Conservation (phyloP, 2,888 invertebrate species). For the Scaptomyza caliginosa region DNA sequence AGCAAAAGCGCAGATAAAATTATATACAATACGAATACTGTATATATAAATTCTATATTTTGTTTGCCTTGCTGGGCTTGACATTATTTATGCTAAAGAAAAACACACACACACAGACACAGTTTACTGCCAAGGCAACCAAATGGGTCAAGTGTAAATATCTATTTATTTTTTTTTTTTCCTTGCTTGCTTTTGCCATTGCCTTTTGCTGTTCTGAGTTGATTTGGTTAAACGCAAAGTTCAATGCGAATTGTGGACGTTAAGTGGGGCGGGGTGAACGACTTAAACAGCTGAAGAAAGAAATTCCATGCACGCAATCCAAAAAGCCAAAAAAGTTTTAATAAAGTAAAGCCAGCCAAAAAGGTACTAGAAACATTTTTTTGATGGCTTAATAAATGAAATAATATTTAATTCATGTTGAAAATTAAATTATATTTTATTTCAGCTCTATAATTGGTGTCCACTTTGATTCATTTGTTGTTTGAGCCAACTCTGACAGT, state of each 20-base stretch:
- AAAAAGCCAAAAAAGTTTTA: conserved; percentile 27
- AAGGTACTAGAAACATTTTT: no score
- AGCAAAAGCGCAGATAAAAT: conserved; percentile 33
- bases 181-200: conserved; percentile 1
- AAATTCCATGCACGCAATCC: conserved; percentile 33
- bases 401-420: no score
- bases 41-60: conserved; percentile 17
- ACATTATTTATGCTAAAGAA: conserved; percentile 56
- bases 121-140: conserved; percentile 33
- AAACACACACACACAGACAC: neutral
- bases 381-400: no score
- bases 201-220: conserved; percentile 19
- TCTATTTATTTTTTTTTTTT: conserved; percentile 19
- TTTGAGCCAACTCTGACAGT: conserved; percentile 24
- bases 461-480: conserved; percentile 17
- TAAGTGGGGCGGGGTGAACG: neutral
- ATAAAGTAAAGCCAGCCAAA: conserved; percentile 2
- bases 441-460: neutral
- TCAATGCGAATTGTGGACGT: conserved; percentile 49
- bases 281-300: neutral
- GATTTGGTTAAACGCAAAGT: conserved; percentile 46
- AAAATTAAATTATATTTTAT: no score
- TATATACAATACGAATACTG: conserved; percentile 3
- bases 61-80: conserved; percentile 48
- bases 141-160: conserved; percentile 71